Conservation (phyloP, 2,797 vertebrate species). For the Chrosomus eos region DNA sequence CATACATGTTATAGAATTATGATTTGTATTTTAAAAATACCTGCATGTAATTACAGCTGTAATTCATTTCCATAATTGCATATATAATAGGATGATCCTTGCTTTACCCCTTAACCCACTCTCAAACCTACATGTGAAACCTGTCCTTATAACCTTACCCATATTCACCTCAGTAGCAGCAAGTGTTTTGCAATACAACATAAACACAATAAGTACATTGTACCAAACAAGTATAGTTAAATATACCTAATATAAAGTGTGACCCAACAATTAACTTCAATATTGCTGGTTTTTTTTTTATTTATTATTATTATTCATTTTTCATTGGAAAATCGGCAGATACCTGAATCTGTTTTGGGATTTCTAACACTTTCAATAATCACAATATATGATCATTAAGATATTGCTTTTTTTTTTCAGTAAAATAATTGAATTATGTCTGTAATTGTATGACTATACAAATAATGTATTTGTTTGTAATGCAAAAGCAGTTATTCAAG, state of each 20-base stretch:
- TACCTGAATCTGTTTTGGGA: not conserved
- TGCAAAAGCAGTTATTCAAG: not conserved
- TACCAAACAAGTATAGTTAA: not conserved
- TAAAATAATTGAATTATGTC: not conserved
- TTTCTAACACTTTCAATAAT: not conserved
- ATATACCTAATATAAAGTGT: no score
- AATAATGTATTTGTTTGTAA: not conserved
- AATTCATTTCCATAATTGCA: not conserved
- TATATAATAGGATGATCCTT: not conserved
- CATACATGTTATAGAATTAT: not conserved
- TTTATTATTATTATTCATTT: no score
- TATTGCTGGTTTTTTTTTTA: no score
- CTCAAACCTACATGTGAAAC: not conserved
- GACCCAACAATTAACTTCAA: no score
- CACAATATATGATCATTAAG: not conserved
- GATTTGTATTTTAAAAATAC: not conserved
- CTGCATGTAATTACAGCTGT: not conserved
- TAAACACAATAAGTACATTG: not conserved
- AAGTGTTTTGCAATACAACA: not conserved
- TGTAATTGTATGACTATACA: not conserved
- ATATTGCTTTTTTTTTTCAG: not conserved
- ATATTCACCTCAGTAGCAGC: no score
- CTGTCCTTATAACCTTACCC: not conserved
- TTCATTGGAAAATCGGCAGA: no score
- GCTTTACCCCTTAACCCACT: not conserved